phyloP scores from a whole-genome alignment of 2,113 vertebrate species.

The Brienomyrus longianalis region DNA sequence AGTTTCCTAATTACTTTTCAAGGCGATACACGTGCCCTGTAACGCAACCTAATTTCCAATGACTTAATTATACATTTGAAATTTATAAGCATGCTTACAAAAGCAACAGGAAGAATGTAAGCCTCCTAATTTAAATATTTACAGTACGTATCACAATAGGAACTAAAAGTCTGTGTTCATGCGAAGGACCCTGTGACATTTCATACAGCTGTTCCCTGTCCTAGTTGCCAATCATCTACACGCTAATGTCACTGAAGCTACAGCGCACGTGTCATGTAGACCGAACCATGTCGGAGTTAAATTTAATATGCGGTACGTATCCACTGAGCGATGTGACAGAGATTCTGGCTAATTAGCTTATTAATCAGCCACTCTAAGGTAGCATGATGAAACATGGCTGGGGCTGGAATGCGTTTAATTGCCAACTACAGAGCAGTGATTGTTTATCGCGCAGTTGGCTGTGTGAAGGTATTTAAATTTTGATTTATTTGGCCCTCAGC shows the following conservation, averaged over 20 bases:
- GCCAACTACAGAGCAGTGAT: neutral
- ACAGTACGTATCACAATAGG: neutral
- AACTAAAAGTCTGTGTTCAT: neutral
- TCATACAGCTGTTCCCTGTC: neutral
- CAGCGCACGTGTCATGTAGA: neutral
- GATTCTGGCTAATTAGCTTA: constrained; percentile 7
- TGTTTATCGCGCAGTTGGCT: neutral
- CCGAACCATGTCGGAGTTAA: neutral
- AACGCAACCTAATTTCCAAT: neutral
- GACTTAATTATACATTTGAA: neutral
- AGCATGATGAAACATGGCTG: neutral
- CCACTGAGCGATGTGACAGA: neutral
- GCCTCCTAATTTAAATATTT: neutral
- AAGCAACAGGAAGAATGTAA: neutral
- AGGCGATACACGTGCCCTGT: neutral
- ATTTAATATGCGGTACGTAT: neutral
- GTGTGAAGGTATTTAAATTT: neutral
- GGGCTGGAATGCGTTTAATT: neutral
- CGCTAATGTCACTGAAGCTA: neutral
- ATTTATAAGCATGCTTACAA: neutral
- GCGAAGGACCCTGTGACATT: neutral
- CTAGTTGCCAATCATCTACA: neutral
- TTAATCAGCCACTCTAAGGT: neutral
- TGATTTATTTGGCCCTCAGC: neutral
- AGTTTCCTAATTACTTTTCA: neutral